Percentiles rank a stretch among this genome's conserved stretches.
These are phyloP conservation scores for Oryctolagus cuniculus DNA, from an alignment of 2,113 vertebrate genomes.

Conservation along the genomic window DNA sequence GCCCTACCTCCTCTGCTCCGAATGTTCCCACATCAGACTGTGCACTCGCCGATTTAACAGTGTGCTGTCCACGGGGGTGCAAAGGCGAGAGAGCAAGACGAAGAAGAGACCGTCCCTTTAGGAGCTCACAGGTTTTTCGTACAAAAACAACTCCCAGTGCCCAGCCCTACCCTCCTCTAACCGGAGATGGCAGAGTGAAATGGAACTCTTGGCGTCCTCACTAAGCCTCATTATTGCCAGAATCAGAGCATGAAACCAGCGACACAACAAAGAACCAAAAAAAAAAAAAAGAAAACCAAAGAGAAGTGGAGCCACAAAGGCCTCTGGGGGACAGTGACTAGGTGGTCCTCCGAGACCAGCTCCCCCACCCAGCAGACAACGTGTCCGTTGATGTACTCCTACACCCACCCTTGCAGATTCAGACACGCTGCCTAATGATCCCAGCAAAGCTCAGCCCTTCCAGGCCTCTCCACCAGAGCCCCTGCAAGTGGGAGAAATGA, in stretches of 20 bases:
- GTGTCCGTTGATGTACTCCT: neutral
- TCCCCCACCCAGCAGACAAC: neutral
- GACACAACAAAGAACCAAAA: neutral
- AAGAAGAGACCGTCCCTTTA: neutral
- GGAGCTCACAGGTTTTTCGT: neutral
- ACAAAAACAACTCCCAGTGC: neutral
- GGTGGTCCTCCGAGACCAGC: neutral
- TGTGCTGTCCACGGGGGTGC: neutral
- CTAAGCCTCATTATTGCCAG: neutral
- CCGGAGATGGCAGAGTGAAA: neutral
- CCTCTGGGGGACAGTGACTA: neutral
- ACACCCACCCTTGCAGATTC: neutral
- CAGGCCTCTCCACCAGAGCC: slow-evolving; percentile 28
- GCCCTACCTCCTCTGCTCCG: too few species aligned
- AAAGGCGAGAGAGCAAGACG: neutral
- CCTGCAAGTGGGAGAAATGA: slow-evolving; percentile 41
- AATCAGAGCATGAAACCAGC: slow-evolving; percentile 45
- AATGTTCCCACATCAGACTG: neutral
- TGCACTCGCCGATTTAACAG: neutral
- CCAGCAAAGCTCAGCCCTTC: neutral
- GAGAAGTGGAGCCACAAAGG: neutral
- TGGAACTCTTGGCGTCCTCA: neutral
- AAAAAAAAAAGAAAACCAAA: neutral
- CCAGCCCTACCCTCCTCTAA: neutral
- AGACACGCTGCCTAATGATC: neutral